phyloP scores from a whole-genome alignment of 2,113 vertebrate genomes.

The Oceanodroma tethys region DNA sequence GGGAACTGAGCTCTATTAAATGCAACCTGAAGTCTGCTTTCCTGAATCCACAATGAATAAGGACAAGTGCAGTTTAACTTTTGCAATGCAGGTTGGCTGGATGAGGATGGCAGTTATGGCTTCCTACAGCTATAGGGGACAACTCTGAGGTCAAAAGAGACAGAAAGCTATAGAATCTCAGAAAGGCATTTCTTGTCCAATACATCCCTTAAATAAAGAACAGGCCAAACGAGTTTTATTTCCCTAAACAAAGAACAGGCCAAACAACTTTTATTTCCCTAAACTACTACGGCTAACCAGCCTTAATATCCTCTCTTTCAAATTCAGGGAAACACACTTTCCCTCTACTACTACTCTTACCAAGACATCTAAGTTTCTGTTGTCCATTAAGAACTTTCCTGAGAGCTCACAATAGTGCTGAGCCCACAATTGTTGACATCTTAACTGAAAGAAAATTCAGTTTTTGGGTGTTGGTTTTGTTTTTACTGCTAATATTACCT shows the following conservation, averaged over 20 bases:
- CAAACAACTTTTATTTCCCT: not conserved
- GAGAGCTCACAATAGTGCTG: not conserved
- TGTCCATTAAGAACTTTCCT: not conserved
- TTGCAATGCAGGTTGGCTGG: not conserved
- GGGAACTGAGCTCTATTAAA: not conserved
- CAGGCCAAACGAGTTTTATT: not conserved
- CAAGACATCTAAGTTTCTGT: not conserved
- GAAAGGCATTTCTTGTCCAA: not conserved
- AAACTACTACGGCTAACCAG: not conserved
- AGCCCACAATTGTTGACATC: not conserved
- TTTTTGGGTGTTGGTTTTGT: not conserved
- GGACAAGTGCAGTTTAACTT: not conserved
- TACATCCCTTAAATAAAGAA: not conserved
- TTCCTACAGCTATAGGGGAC: not conserved
- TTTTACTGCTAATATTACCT: not conserved
- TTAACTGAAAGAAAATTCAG: not conserved
- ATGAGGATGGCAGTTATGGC: not conserved
- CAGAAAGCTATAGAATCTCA: not conserved
- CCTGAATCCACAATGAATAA: not conserved
- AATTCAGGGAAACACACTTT: not conserved
- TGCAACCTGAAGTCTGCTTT: not conserved
- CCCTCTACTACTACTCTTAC: not conserved
- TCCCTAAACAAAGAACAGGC: not conserved
- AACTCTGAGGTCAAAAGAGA: not conserved
- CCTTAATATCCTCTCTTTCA: not conserved